phyloP scores from a whole-genome alignment of 2,797 vertebrate species.

The Acrossocheilus fasciatus region DNA sequence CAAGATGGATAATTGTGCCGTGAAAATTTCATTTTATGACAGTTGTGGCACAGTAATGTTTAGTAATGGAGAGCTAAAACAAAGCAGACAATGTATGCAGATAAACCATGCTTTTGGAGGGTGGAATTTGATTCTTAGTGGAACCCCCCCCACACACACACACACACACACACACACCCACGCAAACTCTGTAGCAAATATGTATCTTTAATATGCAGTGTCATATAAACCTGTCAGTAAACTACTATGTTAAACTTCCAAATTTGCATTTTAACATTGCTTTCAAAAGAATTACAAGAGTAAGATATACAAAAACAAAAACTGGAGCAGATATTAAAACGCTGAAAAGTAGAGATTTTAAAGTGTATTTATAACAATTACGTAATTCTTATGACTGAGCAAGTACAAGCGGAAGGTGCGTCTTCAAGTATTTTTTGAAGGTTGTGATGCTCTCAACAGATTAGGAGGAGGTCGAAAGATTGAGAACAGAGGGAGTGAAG shows the following conservation, averaged over 20 bases:
- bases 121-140: neutral
- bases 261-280: constrained; percentile 3
- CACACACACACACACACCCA: no score
- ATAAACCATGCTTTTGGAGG: neutral
- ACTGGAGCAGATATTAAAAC: neutral
- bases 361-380: neutral
- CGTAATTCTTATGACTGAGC: neutral
- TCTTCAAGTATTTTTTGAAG: neutral
- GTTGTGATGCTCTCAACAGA: neutral
- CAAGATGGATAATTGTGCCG: neutral
- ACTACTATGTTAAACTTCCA: neutral
- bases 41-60: neutral
- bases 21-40: constrained; percentile 3
- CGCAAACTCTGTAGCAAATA: neutral
- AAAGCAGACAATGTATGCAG: neutral
- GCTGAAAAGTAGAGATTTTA: neutral
- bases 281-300: neutral
- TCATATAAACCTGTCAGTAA: neutral
- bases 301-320: neutral
- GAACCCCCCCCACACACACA: no score
- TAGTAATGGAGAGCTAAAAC: constrained; percentile 2
- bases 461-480: neutral
- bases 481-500: neutral
- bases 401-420: neutral
- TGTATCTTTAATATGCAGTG: neutral